Percentiles rank a stretch among this genome's conserved stretches.
These are phyloP conservation scores for Melanargia galathea DNA, from an alignment of 2,888 invertebrate species.

Conservation along the genomic window DNA sequence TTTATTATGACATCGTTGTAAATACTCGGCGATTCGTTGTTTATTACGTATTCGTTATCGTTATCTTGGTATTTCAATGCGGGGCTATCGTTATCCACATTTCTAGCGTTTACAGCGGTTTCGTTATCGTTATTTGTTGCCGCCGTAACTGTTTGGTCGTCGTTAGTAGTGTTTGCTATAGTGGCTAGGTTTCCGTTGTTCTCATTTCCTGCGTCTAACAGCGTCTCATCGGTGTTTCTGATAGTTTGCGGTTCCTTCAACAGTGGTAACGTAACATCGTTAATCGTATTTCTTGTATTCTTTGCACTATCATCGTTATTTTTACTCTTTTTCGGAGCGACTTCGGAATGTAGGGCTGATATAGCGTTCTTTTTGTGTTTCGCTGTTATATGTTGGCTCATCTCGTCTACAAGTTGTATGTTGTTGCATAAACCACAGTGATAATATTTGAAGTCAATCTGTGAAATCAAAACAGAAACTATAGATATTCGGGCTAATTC, in stretches of 20 bases:
- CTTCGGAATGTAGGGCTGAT: neutral
- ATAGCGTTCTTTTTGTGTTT: constrained; percentile 5
- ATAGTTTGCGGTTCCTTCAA: neutral
- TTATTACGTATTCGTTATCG: constrained; percentile 13
- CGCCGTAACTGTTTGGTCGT: neutral
- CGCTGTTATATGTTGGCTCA: constrained; percentile 43
- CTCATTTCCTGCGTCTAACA: no score
- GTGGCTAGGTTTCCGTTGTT: neutral
- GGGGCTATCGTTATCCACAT: neutral
- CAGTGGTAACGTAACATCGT: neutral
- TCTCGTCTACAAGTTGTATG: constrained; percentile 39
- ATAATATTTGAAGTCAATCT: constrained; percentile 48
- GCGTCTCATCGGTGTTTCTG: no score
- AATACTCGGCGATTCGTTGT: constrained; percentile 18
- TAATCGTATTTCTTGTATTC: neutral
- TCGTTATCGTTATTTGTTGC: neutral
- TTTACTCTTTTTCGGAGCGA: neutral
- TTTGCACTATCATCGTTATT: constrained; percentile 1
- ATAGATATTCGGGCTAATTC: no score
- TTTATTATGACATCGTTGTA: constrained; percentile 32
- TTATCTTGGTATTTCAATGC: neutral
- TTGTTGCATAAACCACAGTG: constrained; percentile 58
- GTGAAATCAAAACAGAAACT: constrained; percentile 35
- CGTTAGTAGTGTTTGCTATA: neutral
- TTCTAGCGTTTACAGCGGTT: constrained; percentile 1